Conservation (phyloP, 2,113 vertebrate genomes). For the Picathartes gymnocephalus region DNA sequence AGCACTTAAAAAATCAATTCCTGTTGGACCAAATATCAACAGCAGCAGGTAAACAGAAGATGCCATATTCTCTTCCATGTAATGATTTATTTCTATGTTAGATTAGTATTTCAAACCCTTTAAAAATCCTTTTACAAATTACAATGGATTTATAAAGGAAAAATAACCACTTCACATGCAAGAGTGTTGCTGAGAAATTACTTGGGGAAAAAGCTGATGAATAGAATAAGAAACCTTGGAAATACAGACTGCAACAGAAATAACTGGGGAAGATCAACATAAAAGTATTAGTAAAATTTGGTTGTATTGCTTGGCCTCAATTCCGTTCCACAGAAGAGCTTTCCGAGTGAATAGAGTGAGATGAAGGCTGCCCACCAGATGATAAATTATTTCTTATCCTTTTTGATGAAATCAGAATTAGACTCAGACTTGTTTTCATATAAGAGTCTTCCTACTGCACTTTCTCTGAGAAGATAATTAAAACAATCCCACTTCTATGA, state of each 20-base stretch:
- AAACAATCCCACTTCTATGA: background rate
- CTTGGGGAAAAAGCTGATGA: background rate
- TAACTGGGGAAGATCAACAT: background rate
- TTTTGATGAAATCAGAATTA: background rate
- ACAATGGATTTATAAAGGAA: background rate
- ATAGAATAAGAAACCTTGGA: background rate
- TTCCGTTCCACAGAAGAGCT: background rate
- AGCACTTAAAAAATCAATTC: no score
- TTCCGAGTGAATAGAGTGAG: background rate
- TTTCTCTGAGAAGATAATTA: background rate
- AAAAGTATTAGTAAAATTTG: background rate
- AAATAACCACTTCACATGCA: background rate
- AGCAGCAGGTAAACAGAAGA: background rate
- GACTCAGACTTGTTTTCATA: background rate
- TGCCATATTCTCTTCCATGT: background rate
- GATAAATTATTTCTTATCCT: background rate
- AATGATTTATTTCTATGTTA: background rate
- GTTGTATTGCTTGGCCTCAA: background rate
- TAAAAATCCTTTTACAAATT: background rate
- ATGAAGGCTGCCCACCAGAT: background rate
- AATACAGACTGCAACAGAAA: background rate
- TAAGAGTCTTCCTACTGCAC: background rate
- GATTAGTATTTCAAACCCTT: background rate
- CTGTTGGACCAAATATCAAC: background rate
- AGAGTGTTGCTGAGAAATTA: background rate